Base-by-base conservation (phyloP, 2,113 vertebrate species). In the Myotis lucifugus region DNA sequence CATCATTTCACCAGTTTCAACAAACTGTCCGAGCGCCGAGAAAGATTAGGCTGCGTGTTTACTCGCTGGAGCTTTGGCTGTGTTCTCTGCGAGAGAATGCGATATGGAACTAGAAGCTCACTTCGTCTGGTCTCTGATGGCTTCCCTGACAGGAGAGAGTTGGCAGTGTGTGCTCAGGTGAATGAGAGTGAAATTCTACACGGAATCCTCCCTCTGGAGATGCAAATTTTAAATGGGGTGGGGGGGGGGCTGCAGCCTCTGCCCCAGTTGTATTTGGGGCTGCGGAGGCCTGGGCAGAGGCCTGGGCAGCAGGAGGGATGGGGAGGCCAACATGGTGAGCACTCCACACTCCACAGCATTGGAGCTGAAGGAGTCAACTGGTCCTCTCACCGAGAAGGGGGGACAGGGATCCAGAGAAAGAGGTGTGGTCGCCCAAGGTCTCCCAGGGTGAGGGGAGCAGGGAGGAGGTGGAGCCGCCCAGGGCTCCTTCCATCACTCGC, bases 1-100 rank as follows among this genome's bases (percentile, higher is more conserved):
- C 96, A 97, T 98, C 97, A 86, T 98, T 98, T 98, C 98, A 98
- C 97, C 97, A 95, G 96, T 98, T 98, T 99, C 98, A 98, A 98
- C 98, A 98, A 98, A 98, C 98, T 8, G 23, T 97, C 98, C 96
- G 37, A 37, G 73, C 2, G 78, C 97, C 92, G 90, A 97, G 97
- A 96, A 97, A 98, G 98, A 98, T 98, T 98, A 98, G 98, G 96
- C 95, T 96, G 97, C 87, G 94, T 98, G 98, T 98, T 98, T 98
- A 98, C 98, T 97, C 74, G 4, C 77, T 82, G 90, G 97, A 98
- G 83, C 97, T 98, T 95, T 91, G 93, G 88, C 94, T 94, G 18
- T 97, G 97, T 93, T 98, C 95, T 97, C 76, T 74, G 96, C 2
- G 29, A 97, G 91, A 93, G 97, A 97, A 85, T 18, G 74, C 97